Percentiles rank a stretch among this genome's conserved stretches.
phyloP scores from a whole-genome alignment of 2,888 invertebrate species.

The Chromoteleia sp. region DNA sequence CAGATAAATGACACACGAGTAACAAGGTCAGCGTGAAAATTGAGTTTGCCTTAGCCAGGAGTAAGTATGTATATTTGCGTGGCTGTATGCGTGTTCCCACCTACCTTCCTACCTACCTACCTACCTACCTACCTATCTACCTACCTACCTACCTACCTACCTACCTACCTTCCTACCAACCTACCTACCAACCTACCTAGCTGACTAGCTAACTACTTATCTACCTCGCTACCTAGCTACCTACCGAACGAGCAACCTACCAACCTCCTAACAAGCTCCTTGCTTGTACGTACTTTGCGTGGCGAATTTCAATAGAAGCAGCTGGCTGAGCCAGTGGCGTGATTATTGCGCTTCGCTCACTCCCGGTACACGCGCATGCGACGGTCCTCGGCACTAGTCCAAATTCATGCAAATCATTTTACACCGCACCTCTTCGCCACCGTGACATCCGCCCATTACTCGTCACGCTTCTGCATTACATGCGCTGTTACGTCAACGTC shows the following conservation, averaged over 20 bases:
- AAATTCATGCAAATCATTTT: slow-evolving; percentile 66
- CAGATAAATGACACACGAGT: slow-evolving; percentile 51
- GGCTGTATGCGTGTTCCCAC: neutral
- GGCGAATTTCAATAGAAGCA: slow-evolving; percentile 58
- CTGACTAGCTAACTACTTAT: neutral
- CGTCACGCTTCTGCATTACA: slow-evolving; percentile 54
- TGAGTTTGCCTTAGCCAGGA: neutral
- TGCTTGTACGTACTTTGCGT: slow-evolving; percentile 35
- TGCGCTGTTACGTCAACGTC: slow-evolving; percentile 36
- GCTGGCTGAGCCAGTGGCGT: slow-evolving; percentile 51
- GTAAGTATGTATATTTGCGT: slow-evolving; percentile 2
- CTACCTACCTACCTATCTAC: too few species aligned
- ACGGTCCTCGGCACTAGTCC: slow-evolving; percentile 54
- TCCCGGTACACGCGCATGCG: slow-evolving; percentile 25
- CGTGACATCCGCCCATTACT: slow-evolving; percentile 67
- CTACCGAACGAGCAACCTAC: slow-evolving; percentile 1
- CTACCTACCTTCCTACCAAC: neutral
- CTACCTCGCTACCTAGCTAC: neutral
- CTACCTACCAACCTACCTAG: slow-evolving; percentile 5
- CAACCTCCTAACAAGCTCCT: neutral
- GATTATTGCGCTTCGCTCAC: slow-evolving; percentile 48
- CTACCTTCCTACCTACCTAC: slow-evolving; percentile 9
- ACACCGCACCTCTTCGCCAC: slow-evolving; percentile 53
- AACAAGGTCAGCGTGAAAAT: slow-evolving; percentile 45
- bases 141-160: too few species aligned